Evolutionary conservation across 2,113 vertebrate species (phyloP), one percentile per base, ranked within the genome.

Genomic region (Chloropsis cyanopogon): DNA sequence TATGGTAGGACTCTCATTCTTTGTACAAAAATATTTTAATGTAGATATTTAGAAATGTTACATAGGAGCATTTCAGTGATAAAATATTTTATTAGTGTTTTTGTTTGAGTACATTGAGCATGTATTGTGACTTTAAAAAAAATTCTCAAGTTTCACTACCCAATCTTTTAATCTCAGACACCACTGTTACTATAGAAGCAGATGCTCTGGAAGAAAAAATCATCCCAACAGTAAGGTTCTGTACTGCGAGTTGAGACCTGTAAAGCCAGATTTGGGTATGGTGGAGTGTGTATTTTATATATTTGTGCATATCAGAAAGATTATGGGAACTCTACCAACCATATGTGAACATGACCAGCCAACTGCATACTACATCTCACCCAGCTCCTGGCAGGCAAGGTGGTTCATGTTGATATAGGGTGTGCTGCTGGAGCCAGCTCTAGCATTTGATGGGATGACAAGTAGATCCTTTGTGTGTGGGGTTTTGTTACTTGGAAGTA

Each of bases 21-120:
- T 77, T 24, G 25, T 95, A 92, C 35, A 96, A 96, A 95, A 93
- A 96, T 92, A 95, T 24, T 92, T 72, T 44, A 86, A 87, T 75
- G 87, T 29, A n/a, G 63, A 44, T 84, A 75, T 70, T 93, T 91
- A 93, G 61, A 91, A 94, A 92, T 70, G 47, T 86, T 92, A 94
- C 86, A 49, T 81, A 92, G 76, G 78, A 94, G 63, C 50, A 90
- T 95, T 93, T 94, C 79, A 94, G 79, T 96, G 93, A 97, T 53
- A 93, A 92, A 96, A 94, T 94, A 91, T 54, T 96, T 93, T 91
- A 95, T 92, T 90, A 92, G 69, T 82, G 88, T 77, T 96, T 97
- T 82, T 88, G 54, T 78, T 82, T 80, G 70, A 81, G 24, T 82
- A 90, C 85, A 88, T 6, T 63, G 47, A 90, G 54, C 78, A 84